These are phyloP conservation scores for Suillia variegata DNA, from an alignment of 2,888 invertebrate genomes.

Conservation along the genomic window DNA sequence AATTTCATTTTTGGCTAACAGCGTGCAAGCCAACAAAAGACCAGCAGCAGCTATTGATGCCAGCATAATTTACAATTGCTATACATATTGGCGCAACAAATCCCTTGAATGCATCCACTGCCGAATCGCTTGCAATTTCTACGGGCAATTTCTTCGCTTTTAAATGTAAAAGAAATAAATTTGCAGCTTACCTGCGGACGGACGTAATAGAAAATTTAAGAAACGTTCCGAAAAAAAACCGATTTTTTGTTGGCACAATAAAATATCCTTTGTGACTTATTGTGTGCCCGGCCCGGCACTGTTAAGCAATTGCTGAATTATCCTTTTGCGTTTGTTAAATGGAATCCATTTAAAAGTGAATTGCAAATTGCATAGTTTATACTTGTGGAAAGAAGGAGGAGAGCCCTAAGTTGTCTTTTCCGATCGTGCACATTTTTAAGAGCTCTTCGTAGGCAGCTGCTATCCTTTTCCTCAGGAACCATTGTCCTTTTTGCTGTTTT, in stretches of 20 bases:
- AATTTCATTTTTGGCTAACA: background rate
- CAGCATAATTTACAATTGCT: background rate
- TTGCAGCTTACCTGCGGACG: background rate
- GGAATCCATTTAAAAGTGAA: constrained; percentile 1
- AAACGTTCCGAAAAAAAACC: background rate
- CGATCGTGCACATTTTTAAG: too few relatives aligned
- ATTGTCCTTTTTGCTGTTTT: background rate
- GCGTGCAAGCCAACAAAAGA: background rate
- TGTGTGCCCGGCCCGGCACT: background rate
- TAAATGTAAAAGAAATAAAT: background rate
- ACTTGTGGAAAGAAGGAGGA: too few relatives aligned
- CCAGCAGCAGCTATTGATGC: background rate
- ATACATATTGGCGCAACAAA: constrained; percentile 1
- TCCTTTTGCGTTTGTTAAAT: background rate
- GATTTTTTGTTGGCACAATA: background rate
- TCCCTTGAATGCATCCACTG: background rate
- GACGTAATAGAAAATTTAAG: background rate
- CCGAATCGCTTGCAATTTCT: background rate
- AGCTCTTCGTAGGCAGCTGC: too few relatives aligned
- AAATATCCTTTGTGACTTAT: constrained; percentile 1
- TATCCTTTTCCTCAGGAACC: too few relatives aligned
- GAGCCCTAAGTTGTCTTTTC: background rate
- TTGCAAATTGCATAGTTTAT: background rate
- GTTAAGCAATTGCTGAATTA: background rate
- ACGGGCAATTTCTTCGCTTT: background rate